These are phyloP conservation scores for Caretta caretta DNA, from an alignment of 2,113 vertebrate species.

Conservation along the genomic window DNA sequence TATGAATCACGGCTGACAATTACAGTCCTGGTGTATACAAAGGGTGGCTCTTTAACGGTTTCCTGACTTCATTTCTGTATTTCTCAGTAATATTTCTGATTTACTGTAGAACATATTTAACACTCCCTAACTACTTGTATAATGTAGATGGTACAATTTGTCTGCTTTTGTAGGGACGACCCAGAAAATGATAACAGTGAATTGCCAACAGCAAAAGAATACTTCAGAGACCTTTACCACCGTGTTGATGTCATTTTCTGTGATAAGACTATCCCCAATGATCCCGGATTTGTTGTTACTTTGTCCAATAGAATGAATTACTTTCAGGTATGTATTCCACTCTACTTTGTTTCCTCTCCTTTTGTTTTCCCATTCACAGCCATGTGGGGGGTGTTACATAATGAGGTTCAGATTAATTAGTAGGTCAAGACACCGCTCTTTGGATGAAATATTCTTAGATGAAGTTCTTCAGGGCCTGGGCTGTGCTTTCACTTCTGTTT, in stretches of 20 bases:
- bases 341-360: not conserved
- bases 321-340: conserved; percentile 89
- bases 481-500: not conserved
- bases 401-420: not conserved
- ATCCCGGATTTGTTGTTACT: conserved; percentile 98
- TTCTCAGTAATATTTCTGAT: not conserved
- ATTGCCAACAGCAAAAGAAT: conserved; percentile 96
- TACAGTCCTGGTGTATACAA: not conserved
- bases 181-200: conserved; percentile 98
- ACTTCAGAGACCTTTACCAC: conserved; percentile 98
- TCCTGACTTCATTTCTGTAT: not conserved
- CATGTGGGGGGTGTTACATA: not conserved
- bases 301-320: conserved; percentile 99
- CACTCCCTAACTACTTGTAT: not conserved
- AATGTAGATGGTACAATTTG: not conserved
- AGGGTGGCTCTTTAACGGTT: conserved; percentile 25
- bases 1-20: conserved; percentile 40
- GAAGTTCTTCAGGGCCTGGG: not conserved
- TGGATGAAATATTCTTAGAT: not conserved
- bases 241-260: conserved; percentile 99
- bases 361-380: not conserved
- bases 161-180: conserved; percentile 87
- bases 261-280: conserved; percentile 99
- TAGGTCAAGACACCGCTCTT: not conserved
- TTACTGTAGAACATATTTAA: not conserved